Conservation (phyloP, 2,888 invertebrate species). For the Leptinotarsa juncta region DNA sequence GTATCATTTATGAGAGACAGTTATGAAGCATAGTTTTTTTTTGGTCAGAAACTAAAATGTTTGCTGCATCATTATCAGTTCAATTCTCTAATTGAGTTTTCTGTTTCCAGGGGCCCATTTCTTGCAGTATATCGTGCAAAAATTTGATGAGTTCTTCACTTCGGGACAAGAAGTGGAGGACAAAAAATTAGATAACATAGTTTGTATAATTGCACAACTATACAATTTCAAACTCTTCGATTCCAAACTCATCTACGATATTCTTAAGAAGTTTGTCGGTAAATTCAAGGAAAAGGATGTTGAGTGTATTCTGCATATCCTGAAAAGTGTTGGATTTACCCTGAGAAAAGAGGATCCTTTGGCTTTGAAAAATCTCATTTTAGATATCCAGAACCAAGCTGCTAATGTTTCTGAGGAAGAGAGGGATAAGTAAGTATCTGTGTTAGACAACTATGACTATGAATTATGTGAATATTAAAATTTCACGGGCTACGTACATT, state of each 20-base stretch:
- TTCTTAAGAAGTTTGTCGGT: conserved; percentile 75
- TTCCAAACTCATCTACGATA: conserved; percentile 81
- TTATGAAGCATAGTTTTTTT: no score
- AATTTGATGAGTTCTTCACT: conserved; percentile 73
- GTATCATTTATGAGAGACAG: no score
- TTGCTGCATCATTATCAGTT: not conserved
- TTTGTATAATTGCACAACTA: conserved; percentile 81
- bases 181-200: conserved; percentile 85
- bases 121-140: conserved; percentile 78
- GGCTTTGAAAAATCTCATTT: conserved; percentile 80
- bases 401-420: conserved; percentile 55
- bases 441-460: not conserved
- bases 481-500: no score
- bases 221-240: conserved; percentile 93
- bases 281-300: conserved; percentile 82
- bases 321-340: conserved; percentile 85
- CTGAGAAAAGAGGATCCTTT: conserved; percentile 88
- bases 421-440: conserved; percentile 64
- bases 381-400: conserved; percentile 74
- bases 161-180: conserved; percentile 71
- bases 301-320: conserved; percentile 82
- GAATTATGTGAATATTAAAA: no score
- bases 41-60: no score
- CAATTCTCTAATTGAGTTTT: not conserved
- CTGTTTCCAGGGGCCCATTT: conserved; percentile 77